Conservation (phyloP, 2,113 vertebrate genomes). For the Pelecanus crispus region DNA sequence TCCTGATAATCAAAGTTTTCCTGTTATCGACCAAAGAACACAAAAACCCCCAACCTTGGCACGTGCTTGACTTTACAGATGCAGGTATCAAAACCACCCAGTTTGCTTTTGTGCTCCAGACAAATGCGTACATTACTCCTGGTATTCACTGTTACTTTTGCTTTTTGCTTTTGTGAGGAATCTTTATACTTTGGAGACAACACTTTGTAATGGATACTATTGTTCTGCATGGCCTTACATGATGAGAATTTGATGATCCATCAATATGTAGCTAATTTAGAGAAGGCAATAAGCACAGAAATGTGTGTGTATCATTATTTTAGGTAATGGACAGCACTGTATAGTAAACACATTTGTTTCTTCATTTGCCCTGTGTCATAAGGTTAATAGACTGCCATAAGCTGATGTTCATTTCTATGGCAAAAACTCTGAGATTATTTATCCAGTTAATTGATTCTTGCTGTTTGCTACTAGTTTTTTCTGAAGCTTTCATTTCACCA, state of each 20-base stretch:
- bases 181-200: background rate
- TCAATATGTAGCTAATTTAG: background rate
- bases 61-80: conserved; percentile 7
- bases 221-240: background rate
- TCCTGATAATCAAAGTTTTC: background rate
- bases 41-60: background rate
- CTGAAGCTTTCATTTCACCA: background rate
- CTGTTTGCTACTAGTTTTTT: background rate
- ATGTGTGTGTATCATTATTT: background rate
- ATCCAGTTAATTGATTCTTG: background rate
- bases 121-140: background rate
- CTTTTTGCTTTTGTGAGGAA: background rate
- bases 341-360: background rate
- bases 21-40: background rate
- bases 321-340: background rate
- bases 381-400: conserved; percentile 13
- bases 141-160: background rate
- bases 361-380: background rate
- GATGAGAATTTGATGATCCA: background rate
- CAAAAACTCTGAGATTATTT: background rate
- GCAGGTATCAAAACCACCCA: background rate
- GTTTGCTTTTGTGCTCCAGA: background rate
- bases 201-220: background rate
- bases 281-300: background rate
- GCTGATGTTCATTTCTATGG: background rate